Base-by-base conservation (phyloP, 2,888 invertebrate genomes). In the Polyommatus iphigenia region DNA sequence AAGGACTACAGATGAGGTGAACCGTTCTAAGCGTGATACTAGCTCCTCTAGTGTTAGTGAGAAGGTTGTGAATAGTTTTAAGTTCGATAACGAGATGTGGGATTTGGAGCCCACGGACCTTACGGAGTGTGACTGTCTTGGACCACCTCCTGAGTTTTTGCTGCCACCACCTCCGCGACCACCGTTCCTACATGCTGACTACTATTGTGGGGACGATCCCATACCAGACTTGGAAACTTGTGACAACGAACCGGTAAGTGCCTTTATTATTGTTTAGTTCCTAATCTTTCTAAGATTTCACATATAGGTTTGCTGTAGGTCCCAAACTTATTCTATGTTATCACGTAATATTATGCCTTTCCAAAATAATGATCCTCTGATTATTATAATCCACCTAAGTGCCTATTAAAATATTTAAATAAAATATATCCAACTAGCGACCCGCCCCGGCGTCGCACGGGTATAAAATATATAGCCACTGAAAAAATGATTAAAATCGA, bases 181-280 rank as follows among this genome's bases (percentile, higher is more conserved):
- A 78, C 96, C 97, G 79, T 96, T 96, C 86, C 94, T 96, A 82
- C 96, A 96, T 87, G 95, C 95, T 80, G 96, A 96, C 78, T 95
- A 95, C 84, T 96, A 96, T 86, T 96, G 96, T 87, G 95, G 96
- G 78, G 96, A 96, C 88, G 96, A 96, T 83, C 96, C 96, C 75
- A 94, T 96, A 84, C 95, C 96, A 78, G 96, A 96, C 84, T 94
- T 96, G 86, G 96, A 96, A 90, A 96, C 96, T 84, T 97, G 97
- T 90, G 96, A 96, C 88, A 96, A 96, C 85, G 95, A 96, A 94
- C 96, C 96, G 95, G 97, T 97, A 91, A 96, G 96, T 95, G 32
- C 73, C 6, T 20, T 57, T 15, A 15, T 36, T 57, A 57, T 59
- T 15, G n/a, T 72, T 50, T n/a, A 32, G 10, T n/a, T 54, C 5